Evolutionary conservation across 2,797 vertebrate genomes (phyloP).

Genomic region (Arctocebus calabarensis): DNA sequence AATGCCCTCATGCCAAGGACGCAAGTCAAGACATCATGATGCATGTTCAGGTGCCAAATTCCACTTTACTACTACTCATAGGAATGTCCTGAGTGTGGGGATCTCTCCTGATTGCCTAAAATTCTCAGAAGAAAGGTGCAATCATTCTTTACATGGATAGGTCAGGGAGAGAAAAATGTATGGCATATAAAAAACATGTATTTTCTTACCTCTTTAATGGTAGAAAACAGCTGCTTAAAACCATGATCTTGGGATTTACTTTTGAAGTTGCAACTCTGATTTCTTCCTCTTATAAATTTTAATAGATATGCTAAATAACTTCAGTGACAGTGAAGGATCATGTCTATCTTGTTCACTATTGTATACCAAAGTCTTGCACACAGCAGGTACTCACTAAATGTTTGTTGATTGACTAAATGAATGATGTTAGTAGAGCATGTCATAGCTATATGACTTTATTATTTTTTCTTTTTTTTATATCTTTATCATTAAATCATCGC

Average conservation of each 20-base stretch:
- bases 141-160: conserved; percentile 56
- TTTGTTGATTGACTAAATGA: conserved; percentile 10
- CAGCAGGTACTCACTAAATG: not conserved
- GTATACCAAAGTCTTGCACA: not conserved
- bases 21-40: conserved; percentile 50
- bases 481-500: no score
- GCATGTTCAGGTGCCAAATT: conserved; percentile 58
- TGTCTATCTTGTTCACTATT: not conserved
- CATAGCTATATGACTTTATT: no score
- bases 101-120: conserved; percentile 9
- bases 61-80: conserved; percentile 23
- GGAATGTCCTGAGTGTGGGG: conserved; percentile 58
- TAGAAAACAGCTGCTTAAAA: conserved; percentile 27
- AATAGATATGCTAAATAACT: not conserved
- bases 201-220: not conserved
- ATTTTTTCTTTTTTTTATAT: no score
- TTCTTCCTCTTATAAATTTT: not conserved
- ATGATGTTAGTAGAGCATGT: not conserved
- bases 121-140: conserved; percentile 53
- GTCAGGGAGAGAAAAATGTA: not conserved
- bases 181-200: not conserved
- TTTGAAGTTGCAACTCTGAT: not conserved
- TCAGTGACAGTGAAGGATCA: not conserved
- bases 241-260: not conserved
- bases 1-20: conserved; percentile 66